These are phyloP conservation scores for Forbesichthys agassizii DNA, from an alignment of 2,113 vertebrate species.

Conservation along the genomic window DNA sequence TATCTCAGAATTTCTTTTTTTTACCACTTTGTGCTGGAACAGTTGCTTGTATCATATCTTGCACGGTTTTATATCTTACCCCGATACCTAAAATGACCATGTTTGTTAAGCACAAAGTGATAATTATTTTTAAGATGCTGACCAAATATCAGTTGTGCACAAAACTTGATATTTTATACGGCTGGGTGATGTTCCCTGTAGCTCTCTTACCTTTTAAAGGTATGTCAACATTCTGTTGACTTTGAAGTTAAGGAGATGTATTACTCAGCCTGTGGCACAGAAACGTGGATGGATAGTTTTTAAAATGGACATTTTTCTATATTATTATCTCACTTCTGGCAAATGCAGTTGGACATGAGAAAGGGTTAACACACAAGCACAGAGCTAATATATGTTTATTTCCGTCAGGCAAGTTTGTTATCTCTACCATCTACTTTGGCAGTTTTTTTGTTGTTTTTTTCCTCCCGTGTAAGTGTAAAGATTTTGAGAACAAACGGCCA, in stretches of 20 bases:
- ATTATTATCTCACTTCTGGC: background rate
- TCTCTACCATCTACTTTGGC: slow-evolving; percentile 21
- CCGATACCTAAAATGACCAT: slow-evolving; percentile 26
- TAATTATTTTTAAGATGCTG: slow-evolving; percentile 40
- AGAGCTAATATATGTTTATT: background rate
- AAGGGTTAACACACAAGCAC: slow-evolving; percentile 17
- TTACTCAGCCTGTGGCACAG: background rate
- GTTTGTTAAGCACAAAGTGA: slow-evolving; percentile 13
- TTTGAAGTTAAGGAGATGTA: slow-evolving; percentile 2
- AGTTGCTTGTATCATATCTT: slow-evolving; percentile 38
- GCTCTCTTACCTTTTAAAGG: slow-evolving; percentile 29
- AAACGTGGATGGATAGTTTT: background rate
- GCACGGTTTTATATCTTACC: slow-evolving; percentile 29
- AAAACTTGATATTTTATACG: slow-evolving; percentile 14
- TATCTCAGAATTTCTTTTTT: slow-evolving; percentile 35
- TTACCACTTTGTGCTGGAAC: slow-evolving; percentile 29
- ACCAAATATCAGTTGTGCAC: slow-evolving; percentile 50
- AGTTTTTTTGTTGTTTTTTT: slow-evolving; percentile 28
- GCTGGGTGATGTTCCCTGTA: background rate
- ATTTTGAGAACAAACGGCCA: slow-evolving; percentile 12
- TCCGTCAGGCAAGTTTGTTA: slow-evolving; percentile 10
- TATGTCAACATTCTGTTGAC: slow-evolving; percentile 11
- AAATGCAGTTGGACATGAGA: slow-evolving; percentile 24
- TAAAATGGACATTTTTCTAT: slow-evolving; percentile 11
- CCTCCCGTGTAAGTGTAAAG: slow-evolving; percentile 34